Conservation (phyloP, 2,113 vertebrate genomes). For the Platanista minor region DNA sequence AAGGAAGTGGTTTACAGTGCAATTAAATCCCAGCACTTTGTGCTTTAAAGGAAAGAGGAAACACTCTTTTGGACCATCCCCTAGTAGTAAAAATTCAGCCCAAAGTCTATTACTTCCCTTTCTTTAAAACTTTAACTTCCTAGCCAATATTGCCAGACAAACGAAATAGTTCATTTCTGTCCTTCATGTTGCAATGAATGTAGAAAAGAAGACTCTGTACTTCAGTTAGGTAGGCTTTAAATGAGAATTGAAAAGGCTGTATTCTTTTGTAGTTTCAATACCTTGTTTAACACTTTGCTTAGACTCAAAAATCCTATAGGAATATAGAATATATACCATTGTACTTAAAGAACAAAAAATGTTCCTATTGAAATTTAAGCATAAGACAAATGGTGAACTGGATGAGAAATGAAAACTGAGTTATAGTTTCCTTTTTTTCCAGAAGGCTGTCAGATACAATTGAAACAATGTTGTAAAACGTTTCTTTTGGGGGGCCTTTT, state of each 20-base stretch:
- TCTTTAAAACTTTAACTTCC: conserved; percentile 43
- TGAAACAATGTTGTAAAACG: neutral
- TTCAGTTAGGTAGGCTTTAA: neutral
- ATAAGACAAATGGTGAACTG: neutral
- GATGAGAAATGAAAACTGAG: neutral
- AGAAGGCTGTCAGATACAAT: neutral
- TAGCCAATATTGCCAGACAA: conserved; percentile 24
- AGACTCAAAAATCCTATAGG: neutral
- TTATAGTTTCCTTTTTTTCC: neutral
- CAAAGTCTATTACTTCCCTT: conserved; percentile 27
- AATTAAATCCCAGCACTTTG: conserved; percentile 54
- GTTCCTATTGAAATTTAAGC: conserved; percentile 16
- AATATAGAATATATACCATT: neutral
- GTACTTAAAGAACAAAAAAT: neutral
- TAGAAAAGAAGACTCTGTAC: neutral
- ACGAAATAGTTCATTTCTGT: neutral
- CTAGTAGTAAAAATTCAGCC: conserved; percentile 27
- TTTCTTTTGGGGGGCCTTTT: neutral
- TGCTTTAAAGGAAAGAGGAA: conserved; percentile 49
- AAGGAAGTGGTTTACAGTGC: conserved; percentile 49
- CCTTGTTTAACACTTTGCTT: conserved; percentile 21
- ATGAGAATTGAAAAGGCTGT: neutral
- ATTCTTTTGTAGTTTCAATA: neutral
- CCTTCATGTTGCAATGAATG: neutral
- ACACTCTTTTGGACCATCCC: neutral